phyloP scores from a whole-genome alignment of 2,888 invertebrate genomes.

The Doris montereyensis region DNA sequence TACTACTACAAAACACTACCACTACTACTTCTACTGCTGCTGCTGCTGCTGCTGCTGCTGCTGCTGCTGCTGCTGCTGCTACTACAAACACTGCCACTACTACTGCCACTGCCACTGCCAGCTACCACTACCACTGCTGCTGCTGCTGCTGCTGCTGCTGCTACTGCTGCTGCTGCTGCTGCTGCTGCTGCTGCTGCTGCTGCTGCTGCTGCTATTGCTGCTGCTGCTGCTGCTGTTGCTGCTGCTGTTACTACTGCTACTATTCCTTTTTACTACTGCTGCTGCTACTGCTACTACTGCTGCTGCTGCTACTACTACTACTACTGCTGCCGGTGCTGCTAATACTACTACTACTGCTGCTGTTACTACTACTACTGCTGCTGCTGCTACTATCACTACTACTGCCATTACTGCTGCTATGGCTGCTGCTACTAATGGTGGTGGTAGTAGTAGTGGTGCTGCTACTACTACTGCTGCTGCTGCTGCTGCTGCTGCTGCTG shows the following conservation, averaged over 20 bases:
- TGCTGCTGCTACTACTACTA: conserved; percentile 29
- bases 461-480: conserved; percentile 20
- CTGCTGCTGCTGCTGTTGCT: conserved; percentile 35
- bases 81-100: too few relatives aligned
- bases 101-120: too few relatives aligned
- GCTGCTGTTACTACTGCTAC: conserved; percentile 35
- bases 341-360: conserved; percentile 22
- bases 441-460: conserved; percentile 1
- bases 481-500: conserved; percentile 14
- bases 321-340: conserved; percentile 13
- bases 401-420: conserved; percentile 4
- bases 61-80: too few relatives aligned
- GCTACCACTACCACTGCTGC: too few relatives aligned
- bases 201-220: conserved; percentile 33
- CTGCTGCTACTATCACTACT: conserved; percentile 12
- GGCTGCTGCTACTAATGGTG: not conserved
- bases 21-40: conserved; percentile 22
- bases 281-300: conserved; percentile 32
- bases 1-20: too few relatives aligned
- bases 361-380: conserved; percentile 17
- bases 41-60: conserved; percentile 14
- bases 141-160: conserved; percentile 9
- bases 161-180: conserved; percentile 24
- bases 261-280: conserved; percentile 28
- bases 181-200: conserved; percentile 25